These are phyloP conservation scores for Centropus bengalensis DNA, from an alignment of 2,113 vertebrate species.

Conservation along the genomic window DNA sequence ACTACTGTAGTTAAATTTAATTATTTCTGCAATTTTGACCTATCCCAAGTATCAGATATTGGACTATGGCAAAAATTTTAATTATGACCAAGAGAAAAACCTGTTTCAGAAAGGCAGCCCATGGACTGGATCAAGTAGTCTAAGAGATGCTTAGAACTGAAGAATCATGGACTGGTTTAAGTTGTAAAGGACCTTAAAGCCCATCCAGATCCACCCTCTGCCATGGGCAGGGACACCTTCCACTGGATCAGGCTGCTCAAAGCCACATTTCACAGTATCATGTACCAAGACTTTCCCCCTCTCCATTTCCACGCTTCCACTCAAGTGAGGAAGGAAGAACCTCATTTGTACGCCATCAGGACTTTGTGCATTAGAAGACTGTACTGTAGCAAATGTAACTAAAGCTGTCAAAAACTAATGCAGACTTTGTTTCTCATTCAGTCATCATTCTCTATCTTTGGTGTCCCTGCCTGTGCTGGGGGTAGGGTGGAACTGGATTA, in stretches of 20 bases:
- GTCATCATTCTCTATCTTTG: neutral
- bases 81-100: neutral
- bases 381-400: neutral
- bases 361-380: neutral
- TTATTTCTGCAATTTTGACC: neutral
- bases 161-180: neutral
- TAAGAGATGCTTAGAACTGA: neutral
- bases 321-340: neutral
- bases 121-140: neutral
- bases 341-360: neutral
- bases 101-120: neutral
- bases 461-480: too few species aligned
- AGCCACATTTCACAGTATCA: neutral
- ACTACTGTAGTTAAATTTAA: neutral
- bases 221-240: rapidly evolving
- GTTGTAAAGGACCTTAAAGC: neutral
- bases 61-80: rapidly evolving
- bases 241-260: neutral
- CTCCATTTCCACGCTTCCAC: neutral
- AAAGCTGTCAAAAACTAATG: neutral
- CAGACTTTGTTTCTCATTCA: neutral
- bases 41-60: neutral
- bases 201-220: rapidly evolving
- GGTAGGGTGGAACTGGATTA: too few species aligned
- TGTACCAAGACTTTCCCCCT: too few species aligned